Base-by-base conservation (phyloP, 2,888 invertebrate species). In the Bimastos eiseni region DNA sequence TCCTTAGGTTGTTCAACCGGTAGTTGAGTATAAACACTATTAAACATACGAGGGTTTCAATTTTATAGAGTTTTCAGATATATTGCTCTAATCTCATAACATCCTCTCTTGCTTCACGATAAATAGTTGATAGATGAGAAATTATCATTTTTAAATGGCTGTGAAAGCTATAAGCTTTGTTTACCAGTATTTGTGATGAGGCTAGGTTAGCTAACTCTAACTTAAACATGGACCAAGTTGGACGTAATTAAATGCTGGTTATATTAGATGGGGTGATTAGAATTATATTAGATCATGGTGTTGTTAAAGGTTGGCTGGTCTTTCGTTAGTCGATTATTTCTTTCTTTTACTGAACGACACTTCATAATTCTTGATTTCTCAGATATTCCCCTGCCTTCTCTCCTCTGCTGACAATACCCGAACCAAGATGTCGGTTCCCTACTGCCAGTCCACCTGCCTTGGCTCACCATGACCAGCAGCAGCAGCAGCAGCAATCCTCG, bases 401-500 rank as follows among this genome's bases (percentile, higher is more conserved):
- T 86, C 86, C 86, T 34, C 86, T 86, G 86, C 86, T 86, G 86
- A 86, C 37, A 37, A 86, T 86, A 86, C 86, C 86, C 37, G 86
- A 86, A 37, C 37, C 86, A 21, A 86, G 86, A 37, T 86, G 86
- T 86, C 33, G 86, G 21, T 86, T 36, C 34, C 36, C 86, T 36
- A 37, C 37, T 17, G 34, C 86, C 86, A 86, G 36, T 86, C 86
- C 86, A 21, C 34, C 36, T 86, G 86, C 34, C 86, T 37, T 86
- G 86, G 34, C 86, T 13, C 70, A 70, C n/a, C 70, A 70, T 70
- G 70, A 70, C 70, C 70, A 70, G 70, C 70, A 70, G n/a, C 70
- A 49, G 33, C 34, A 33, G 15, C 84, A 84, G 33, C 34, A 86
- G 21, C 86, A 86, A 24, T 17, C 86, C 21, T 37, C 86, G 34